Evolutionary conservation across 2,888 invertebrate genomes (phyloP).

Genomic region (Cosmia pyralina): DNA sequence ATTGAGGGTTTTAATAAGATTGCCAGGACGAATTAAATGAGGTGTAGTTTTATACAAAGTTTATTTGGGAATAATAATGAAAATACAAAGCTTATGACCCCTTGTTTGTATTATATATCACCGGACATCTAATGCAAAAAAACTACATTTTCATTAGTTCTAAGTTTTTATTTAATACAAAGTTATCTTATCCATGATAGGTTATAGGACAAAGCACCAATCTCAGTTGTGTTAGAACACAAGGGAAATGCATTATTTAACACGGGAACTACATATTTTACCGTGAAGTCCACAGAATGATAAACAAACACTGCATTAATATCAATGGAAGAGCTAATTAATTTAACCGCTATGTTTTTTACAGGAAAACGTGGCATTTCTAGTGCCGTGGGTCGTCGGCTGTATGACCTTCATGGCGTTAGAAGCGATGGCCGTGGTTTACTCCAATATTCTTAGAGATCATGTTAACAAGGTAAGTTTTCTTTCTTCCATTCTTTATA

Average conservation of each 20-base stretch:
- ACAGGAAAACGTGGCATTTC: conserved; percentile 93
- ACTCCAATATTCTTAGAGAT: conserved; percentile 95
- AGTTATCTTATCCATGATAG: too few relatives aligned
- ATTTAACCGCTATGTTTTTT: conserved; percentile 66
- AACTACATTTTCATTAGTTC: too few relatives aligned
- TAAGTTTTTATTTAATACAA: too few relatives aligned
- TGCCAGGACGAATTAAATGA: conserved; percentile 27
- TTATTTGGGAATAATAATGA: neutral
- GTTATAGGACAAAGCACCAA: neutral
- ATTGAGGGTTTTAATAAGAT: conserved; percentile 42
- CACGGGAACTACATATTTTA: neutral
- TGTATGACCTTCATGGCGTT: conserved; percentile 95
- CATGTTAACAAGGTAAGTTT: conserved; percentile 94
- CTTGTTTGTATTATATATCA: too few relatives aligned
- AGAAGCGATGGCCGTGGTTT: conserved; percentile 95
- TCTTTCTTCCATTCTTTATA: neutral
- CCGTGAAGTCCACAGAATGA: neutral
- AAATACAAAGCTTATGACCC: neutral
- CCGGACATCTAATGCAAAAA: too few relatives aligned
- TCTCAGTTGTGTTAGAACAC: neutral
- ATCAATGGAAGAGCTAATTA: neutral
- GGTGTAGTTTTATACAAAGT: conserved; percentile 4
- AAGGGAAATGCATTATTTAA: conserved; percentile 20
- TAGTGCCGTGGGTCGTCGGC: conserved; percentile 95
- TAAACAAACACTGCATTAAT: neutral